Conservation (phyloP, 2,888 invertebrate species). For the Anthophora plumipes region DNA sequence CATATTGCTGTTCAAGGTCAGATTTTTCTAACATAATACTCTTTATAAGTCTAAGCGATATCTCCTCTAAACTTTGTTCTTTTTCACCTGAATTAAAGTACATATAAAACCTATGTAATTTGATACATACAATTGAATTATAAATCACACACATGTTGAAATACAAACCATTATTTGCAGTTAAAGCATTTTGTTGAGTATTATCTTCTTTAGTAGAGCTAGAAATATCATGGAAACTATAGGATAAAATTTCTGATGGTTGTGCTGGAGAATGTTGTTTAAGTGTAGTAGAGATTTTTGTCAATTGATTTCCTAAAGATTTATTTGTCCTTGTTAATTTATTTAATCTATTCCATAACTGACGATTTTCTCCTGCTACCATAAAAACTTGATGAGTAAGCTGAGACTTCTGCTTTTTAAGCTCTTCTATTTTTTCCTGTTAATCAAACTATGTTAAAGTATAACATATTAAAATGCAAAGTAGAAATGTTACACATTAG, state of each 20-base stretch:
- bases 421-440: constrained; percentile 88
- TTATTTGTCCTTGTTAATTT: constrained; percentile 87
- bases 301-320: constrained; percentile 85
- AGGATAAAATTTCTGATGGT: constrained; percentile 74
- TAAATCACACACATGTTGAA: not conserved
- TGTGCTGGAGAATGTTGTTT: constrained; percentile 83
- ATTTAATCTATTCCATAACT: constrained; percentile 91
- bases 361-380: constrained; percentile 93
- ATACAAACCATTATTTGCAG: constrained; percentile 70
- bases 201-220: constrained; percentile 62
- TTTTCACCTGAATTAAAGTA: constrained; percentile 68
- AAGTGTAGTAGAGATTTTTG: constrained; percentile 86
- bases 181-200: constrained; percentile 60
- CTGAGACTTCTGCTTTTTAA: constrained; percentile 91
- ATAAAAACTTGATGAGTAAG: constrained; percentile 91
- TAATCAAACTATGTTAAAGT: constrained; percentile 34
- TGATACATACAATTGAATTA: not conserved
- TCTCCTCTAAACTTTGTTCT: constrained; percentile 90
- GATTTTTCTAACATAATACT: constrained; percentile 89
- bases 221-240: constrained; percentile 72
- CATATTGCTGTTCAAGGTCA: constrained; percentile 89
- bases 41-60: constrained; percentile 89
- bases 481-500: not conserved
- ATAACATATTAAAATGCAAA: constrained; percentile 23
- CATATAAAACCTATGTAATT: not conserved